phyloP scores from a whole-genome alignment of 2,113 vertebrate species.

The Hippocampus barbouri region DNA sequence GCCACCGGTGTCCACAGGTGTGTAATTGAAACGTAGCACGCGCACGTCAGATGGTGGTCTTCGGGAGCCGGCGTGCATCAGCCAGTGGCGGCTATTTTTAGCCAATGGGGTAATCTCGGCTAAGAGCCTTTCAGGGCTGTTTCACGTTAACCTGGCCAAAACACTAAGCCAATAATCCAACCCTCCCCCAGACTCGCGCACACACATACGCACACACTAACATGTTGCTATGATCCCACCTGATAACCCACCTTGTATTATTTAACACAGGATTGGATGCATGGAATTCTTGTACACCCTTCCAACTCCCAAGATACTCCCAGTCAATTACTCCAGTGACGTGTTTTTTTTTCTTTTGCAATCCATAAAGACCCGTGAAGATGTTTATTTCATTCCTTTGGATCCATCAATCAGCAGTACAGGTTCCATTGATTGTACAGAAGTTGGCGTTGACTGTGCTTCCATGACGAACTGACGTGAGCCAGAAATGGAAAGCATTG shows the following conservation, averaged over 20 bases:
- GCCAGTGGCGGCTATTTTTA: conserved; percentile 85
- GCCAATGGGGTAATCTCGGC: conserved; percentile 82
- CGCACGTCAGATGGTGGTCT: conserved; percentile 51
- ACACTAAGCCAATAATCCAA: conserved; percentile 91
- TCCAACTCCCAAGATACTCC: background rate
- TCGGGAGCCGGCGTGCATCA: conserved; percentile 63
- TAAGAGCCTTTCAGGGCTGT: conserved; percentile 85
- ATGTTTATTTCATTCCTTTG: too few relatives aligned
- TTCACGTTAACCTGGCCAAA: conserved; percentile 91
- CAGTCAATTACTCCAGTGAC: background rate
- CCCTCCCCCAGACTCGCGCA: conserved; percentile 9
- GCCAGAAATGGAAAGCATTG: too few relatives aligned
- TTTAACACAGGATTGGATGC: conserved; percentile 54
- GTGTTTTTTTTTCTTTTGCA: background rate
- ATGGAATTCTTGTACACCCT: conserved; percentile 29
- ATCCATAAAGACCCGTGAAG: too few relatives aligned
- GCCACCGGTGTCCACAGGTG: conserved; percentile 17
- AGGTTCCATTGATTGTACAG: background rate
- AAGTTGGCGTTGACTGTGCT: too few relatives aligned
- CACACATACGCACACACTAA: background rate
- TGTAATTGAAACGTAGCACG: conserved; percentile 43
- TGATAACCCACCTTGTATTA: conserved; percentile 53
- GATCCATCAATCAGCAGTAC: too few relatives aligned
- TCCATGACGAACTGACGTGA: too few relatives aligned
- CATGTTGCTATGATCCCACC: conserved; percentile 35